These are phyloP conservation scores for Macroglossus sobrinus DNA, from an alignment of 2,113 vertebrate species.

Conservation along the genomic window DNA sequence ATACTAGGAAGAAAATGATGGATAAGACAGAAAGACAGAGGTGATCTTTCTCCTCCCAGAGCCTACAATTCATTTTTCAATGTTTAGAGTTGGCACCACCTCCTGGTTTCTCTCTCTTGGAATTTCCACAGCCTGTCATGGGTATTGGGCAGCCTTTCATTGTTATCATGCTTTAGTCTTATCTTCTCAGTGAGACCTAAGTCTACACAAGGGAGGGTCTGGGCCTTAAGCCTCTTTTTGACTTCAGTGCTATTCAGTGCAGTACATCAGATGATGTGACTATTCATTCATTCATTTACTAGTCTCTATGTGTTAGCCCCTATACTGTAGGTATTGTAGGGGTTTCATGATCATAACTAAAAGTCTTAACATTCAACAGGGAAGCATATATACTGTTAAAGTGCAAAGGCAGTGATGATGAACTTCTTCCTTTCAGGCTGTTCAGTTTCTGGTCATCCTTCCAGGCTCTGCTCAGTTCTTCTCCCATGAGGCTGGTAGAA, in stretches of 20 bases:
- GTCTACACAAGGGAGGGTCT: neutral
- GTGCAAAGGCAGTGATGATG: neutral
- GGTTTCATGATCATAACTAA: neutral
- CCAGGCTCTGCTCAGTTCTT: neutral
- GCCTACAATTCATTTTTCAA: neutral
- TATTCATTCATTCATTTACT: neutral
- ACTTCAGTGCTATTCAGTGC: neutral
- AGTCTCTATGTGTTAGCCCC: neutral
- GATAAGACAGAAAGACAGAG: neutral
- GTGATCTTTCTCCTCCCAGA: neutral
- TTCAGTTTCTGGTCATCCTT: neutral
- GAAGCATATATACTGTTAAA: neutral
- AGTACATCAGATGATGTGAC: neutral
- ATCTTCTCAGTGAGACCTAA: neutral
- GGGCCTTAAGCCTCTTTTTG: neutral
- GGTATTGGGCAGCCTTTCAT: neutral
- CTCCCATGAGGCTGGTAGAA: neutral
- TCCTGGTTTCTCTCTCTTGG: neutral
- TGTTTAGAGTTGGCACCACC: neutral
- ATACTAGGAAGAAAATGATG: neutral
- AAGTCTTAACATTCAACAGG: neutral
- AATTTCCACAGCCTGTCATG: neutral
- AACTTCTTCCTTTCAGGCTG: neutral
- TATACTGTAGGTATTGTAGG: neutral
- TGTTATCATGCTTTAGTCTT: neutral